These are phyloP conservation scores for Toxotes chatareus DNA, from an alignment of 2,113 vertebrate species.

Conservation along the genomic window DNA sequence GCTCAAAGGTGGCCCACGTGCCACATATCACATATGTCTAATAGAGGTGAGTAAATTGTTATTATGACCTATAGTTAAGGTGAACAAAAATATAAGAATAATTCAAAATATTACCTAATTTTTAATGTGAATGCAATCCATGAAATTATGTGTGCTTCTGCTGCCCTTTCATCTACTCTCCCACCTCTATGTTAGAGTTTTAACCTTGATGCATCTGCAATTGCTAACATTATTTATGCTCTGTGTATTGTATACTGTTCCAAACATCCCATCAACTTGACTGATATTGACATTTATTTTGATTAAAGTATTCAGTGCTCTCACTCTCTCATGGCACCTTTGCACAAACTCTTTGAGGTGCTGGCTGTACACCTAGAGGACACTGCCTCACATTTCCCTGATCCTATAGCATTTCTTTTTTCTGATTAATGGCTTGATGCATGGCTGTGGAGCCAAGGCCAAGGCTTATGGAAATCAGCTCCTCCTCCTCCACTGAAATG, in stretches of 20 bases:
- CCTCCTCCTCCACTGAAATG: constrained; percentile 29
- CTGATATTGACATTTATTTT: constrained; percentile 55
- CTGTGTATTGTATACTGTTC: constrained; percentile 37
- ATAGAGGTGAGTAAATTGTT: neutral
- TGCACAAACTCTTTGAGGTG: constrained; percentile 32
- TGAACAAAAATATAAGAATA: no score
- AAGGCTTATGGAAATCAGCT: constrained; percentile 69
- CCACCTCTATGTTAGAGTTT: constrained; percentile 3
- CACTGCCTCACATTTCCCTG: constrained; percentile 37
- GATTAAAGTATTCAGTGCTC: constrained; percentile 49
- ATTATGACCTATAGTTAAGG: neutral
- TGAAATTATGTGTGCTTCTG: neutral
- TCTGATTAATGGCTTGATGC: constrained; percentile 64
- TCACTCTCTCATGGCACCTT: constrained; percentile 15
- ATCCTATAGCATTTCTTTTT: constrained; percentile 41
- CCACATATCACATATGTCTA: no score
- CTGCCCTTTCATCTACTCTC: neutral
- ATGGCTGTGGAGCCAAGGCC: constrained; percentile 52
- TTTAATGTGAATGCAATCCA: neutral
- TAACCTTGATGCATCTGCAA: constrained; percentile 34
- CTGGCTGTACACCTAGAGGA: constrained; percentile 39
- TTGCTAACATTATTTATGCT: constrained; percentile 30
- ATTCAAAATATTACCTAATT: neutral
- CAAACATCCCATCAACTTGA: constrained; percentile 58
- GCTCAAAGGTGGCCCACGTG: no score